Conservation (phyloP, 2,797 vertebrate species). For the Pygocentrus nattereri region DNA sequence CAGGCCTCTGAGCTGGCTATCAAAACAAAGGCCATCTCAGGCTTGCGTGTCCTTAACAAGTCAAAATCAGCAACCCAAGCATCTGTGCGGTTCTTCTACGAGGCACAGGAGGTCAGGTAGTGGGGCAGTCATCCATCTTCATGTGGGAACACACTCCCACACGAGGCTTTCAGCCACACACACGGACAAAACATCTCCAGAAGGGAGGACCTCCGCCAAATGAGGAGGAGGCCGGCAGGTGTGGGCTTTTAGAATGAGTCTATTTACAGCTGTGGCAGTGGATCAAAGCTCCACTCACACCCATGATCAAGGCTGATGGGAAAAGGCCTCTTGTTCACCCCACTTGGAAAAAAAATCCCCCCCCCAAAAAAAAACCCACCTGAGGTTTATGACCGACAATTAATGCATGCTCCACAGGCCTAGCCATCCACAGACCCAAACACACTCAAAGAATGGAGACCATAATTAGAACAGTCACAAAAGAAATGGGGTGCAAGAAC, state of each 20-base stretch:
- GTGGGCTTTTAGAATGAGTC: constrained; percentile 49
- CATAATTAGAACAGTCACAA: not conserved
- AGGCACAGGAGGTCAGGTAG: constrained; percentile 34
- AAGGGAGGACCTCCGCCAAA: constrained; percentile 44
- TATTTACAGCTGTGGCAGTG: constrained; percentile 49
- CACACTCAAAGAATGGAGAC: not conserved
- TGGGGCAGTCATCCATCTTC: constrained; percentile 37
- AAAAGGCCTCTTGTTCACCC: constrained; percentile 20
- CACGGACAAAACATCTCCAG: constrained; percentile 51
- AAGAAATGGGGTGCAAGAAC: not conserved
- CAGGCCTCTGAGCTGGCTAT: constrained; percentile 21
- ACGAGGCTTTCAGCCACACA: constrained; percentile 17
- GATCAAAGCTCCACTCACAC: constrained; percentile 55
- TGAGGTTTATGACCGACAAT: constrained; percentile 46
- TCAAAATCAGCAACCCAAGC: constrained; percentile 1
- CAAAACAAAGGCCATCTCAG: constrained; percentile 16
- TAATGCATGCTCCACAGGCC: constrained; percentile 19
- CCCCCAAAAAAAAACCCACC: constrained; percentile 31
- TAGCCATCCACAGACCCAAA: not conserved
- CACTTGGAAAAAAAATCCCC: constrained; percentile 11
- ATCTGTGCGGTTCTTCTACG: constrained; percentile 10
- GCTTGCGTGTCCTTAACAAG: constrained; percentile 21
- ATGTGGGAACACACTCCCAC: constrained; percentile 41
- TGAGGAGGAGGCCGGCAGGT: constrained; percentile 52
- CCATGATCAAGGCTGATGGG: constrained; percentile 26